phyloP scores from a whole-genome alignment of 2,888 invertebrate genomes.

The Psylliodes chrysocephalus region DNA sequence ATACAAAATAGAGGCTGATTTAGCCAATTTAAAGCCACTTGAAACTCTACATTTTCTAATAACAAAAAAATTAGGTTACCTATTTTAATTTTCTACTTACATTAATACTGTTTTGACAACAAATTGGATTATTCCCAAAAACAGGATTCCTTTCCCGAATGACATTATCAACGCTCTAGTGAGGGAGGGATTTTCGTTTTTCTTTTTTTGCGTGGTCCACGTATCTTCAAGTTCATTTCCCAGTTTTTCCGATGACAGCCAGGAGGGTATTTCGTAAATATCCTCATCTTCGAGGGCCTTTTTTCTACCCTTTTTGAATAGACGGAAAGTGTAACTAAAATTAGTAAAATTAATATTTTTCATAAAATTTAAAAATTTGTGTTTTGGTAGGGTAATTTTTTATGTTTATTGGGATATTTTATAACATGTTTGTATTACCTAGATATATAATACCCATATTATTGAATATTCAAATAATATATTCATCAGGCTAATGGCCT shows the following conservation, averaged over 20 bases:
- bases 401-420: no score
- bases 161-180: conserved; percentile 40
- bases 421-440: no score
- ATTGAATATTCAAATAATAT: no score
- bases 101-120: conserved; percentile 46
- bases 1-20: no score
- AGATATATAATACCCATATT: no score
- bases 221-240: conserved; percentile 46
- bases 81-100: no score
- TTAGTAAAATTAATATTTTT: no score
- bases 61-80: no score
- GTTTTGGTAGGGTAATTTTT: no score
- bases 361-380: no score
- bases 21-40: no score
- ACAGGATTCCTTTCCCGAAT: conserved; percentile 46
- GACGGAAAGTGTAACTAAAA: conserved; percentile 42
- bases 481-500: background rate
- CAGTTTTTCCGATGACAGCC: conserved; percentile 44
- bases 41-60: no score
- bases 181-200: conserved; percentile 36
- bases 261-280: conserved; percentile 65
- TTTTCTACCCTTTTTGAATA: conserved; percentile 72
- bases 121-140: conserved; percentile 48
- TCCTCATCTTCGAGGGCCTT: conserved; percentile 72
- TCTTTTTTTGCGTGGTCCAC: conserved; percentile 38